Conservation (phyloP, 2,888 invertebrate genomes). For the Altica lythri region DNA sequence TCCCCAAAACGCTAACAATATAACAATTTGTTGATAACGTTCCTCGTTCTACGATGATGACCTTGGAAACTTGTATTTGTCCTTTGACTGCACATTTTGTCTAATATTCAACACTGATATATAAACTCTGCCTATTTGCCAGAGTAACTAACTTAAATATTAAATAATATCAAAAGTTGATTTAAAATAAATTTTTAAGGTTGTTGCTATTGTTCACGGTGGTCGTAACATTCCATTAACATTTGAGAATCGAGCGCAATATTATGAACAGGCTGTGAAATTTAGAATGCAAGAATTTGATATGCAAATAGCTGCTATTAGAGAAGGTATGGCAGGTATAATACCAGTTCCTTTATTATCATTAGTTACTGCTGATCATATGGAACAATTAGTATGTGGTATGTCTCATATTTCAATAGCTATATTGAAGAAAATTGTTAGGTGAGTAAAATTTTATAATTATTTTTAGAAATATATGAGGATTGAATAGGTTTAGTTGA, state of each 20-base stretch:
- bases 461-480: too few species aligned
- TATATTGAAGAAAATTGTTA: constrained; percentile 65
- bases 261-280: constrained; percentile 64
- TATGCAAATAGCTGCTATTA: constrained; percentile 63
- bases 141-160: too few species aligned
- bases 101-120: too few species aligned
- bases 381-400: constrained; percentile 69
- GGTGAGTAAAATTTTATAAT: constrained; percentile 63
- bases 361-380: constrained; percentile 63
- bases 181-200: constrained; percentile 41
- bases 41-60: too few species aligned
- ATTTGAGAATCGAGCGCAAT: constrained; percentile 64
- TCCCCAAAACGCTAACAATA: too few species aligned
- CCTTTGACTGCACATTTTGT: too few species aligned
- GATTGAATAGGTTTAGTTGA: too few species aligned
- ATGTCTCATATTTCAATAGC: constrained; percentile 65
- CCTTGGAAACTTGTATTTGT: too few species aligned
- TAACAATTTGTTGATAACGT: too few species aligned
- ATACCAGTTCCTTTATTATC: constrained; percentile 67
- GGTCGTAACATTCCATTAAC: constrained; percentile 64
- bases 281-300: constrained; percentile 68
- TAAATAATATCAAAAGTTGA: neutral
- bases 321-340: constrained; percentile 68
- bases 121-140: too few species aligned
- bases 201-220: constrained; percentile 66